phyloP scores from a whole-genome alignment of 2,113 vertebrate species.

The Proteles cristata region DNA sequence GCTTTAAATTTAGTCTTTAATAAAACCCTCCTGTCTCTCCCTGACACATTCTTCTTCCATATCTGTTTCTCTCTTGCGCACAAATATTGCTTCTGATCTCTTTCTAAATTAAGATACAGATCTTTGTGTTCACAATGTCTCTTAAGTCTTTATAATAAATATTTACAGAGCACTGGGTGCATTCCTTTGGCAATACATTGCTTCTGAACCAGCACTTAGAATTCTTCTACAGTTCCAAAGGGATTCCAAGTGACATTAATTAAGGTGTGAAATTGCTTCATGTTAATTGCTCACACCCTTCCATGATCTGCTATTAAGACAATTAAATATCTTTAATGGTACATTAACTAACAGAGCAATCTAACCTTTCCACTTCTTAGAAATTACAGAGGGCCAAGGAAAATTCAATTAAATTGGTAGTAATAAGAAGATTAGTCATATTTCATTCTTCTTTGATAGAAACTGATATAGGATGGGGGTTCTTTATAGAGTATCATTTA shows the following conservation, averaged over 20 bases:
- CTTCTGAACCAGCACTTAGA: slow-evolving; percentile 56
- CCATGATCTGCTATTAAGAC: slow-evolving; percentile 77
- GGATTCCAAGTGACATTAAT: slow-evolving; percentile 75
- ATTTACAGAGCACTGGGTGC: neutral
- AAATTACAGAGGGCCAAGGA: slow-evolving; percentile 52
- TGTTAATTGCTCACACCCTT: slow-evolving; percentile 77
- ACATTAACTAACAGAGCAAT: slow-evolving; percentile 59
- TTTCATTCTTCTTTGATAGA: slow-evolving; percentile 52
- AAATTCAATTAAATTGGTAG: slow-evolving; percentile 48
- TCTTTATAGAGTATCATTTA: neutral
- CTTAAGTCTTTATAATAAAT: slow-evolving; percentile 52
- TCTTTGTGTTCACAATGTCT: slow-evolving; percentile 31
- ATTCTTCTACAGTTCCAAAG: neutral
- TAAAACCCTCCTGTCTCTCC: neutral
- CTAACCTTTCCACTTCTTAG: slow-evolving; percentile 55
- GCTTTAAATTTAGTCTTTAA: slow-evolving; percentile 10
- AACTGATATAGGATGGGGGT: neutral
- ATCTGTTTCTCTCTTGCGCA: neutral
- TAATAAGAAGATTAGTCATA: slow-evolving; percentile 44
- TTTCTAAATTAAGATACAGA: slow-evolving; percentile 30
- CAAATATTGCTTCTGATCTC: slow-evolving; percentile 34
- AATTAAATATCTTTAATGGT: slow-evolving; percentile 76
- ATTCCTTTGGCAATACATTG: slow-evolving; percentile 53
- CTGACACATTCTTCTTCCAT: neutral
- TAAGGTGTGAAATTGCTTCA: slow-evolving; percentile 78